Evolutionary conservation across 2,797 vertebrate genomes (phyloP), one percentile per base, ranked within the genome.

Genomic region (Chelidonichthys spinosus): DNA sequence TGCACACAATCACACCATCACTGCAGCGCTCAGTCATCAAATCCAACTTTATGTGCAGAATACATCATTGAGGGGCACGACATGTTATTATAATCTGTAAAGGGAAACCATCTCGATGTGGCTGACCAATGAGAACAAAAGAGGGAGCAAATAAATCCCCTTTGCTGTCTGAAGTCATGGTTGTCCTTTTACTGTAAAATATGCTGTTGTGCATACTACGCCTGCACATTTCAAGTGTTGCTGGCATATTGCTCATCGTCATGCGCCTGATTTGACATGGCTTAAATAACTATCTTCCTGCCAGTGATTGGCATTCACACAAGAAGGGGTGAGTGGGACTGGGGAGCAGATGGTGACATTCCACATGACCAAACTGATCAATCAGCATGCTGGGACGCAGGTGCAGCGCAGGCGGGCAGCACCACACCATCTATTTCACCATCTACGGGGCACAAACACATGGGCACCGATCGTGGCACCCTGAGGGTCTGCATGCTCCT

Each of bases 361-460:
- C 97, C 97, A 98, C 97, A 98, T 97, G 97, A 98, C 96, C 97
- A 97, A 97, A 97, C 96, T 97, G 97, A 98, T 98, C 97, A 97
- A 98, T 98, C 97, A 97, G 96, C 96, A 94, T 95, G 85, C 96
- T 96, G 96, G 95, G 97, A 95, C 96, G 95, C 97, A 98, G 97
- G 97, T 98, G 97, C 96, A 96, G 94, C 96, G 94, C 97, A 98
- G 97, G 95, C 96, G 95, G 96, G 96, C 94, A 96, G 96, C 96
- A 93, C 96, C 95, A 95, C 96, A 96, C 96, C 96, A 97, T 97
- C 89, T 88, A 90, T 91, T 97, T 97, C 96, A 96, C 96, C 97
- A 97, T 97, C 97, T 97, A 98, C 94, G 90, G 96, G 97, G 96
- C 96, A 97, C 96, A 96, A 96, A 97, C 96, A 97, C 97, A 97